Conservation (phyloP, 2,888 invertebrate genomes). For the Cheilosia vernalis region DNA sequence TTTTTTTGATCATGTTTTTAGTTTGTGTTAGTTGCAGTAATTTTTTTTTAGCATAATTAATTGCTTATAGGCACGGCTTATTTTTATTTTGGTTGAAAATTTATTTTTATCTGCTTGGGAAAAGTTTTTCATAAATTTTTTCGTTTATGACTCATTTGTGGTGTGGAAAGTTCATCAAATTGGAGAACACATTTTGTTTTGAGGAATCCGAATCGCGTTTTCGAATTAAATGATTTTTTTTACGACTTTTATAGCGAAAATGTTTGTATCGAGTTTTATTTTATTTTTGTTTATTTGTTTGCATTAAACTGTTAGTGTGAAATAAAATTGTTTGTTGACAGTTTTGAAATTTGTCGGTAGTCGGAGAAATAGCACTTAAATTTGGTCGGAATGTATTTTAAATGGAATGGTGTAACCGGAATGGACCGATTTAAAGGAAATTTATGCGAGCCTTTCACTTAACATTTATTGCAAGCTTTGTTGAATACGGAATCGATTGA, state of each 20-base stretch:
- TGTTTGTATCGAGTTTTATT: neutral
- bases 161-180: neutral
- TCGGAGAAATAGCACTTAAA: neutral
- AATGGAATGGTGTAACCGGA: too few relatives aligned
- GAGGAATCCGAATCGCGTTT: neutral
- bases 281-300: neutral
- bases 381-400: neutral
- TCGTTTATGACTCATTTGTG: conserved; percentile 22
- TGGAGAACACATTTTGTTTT: neutral
- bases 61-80: conserved; percentile 14
- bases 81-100: neutral
- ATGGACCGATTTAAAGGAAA: too few relatives aligned
- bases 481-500: too few relatives aligned
- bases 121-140: neutral
- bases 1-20: too few relatives aligned
- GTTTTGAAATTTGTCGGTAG: neutral
- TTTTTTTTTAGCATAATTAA: conserved; percentile 35
- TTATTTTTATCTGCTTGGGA: conserved; percentile 12
- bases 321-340: neutral
- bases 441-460: too few relatives aligned
- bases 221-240: neutral
- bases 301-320: too few relatives aligned
- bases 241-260: neutral
- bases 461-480: too few relatives aligned
- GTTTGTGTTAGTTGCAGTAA: neutral